A percentile compares a stretch with the other conserved stretches of the same genome.
phyloP scores from a whole-genome alignment of 2,797 vertebrate genomes.

The Hirundo rustica region DNA sequence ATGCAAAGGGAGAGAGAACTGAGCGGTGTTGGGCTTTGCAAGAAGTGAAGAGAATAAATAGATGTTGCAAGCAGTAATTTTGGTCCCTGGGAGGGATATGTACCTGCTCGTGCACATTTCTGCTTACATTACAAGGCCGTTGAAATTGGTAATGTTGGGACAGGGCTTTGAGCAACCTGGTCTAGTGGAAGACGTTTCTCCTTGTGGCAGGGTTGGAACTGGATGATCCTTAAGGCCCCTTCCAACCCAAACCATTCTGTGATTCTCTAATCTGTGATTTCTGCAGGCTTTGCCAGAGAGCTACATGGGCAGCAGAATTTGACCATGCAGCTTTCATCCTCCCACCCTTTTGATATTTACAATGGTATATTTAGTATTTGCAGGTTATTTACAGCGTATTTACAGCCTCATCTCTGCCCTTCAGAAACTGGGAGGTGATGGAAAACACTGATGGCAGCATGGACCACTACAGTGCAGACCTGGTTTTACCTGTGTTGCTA shows the following conservation, averaged over 20 bases:
- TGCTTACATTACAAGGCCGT: not conserved
- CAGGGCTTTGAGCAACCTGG: not conserved
- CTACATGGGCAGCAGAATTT: not conserved
- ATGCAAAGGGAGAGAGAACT: not conserved
- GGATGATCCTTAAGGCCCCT: not conserved
- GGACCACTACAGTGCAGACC: not conserved
- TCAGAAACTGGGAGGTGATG: not conserved
- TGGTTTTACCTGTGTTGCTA: rapidly evolving
- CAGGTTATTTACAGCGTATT: not conserved
- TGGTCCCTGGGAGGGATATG: not conserved
- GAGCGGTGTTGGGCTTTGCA: not conserved
- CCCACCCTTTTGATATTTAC: not conserved
- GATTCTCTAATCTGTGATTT: not conserved
- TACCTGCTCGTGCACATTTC: not conserved
- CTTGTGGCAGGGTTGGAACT: not conserved
- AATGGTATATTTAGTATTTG: not conserved
- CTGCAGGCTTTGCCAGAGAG: not conserved
- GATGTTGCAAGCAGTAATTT: not conserved
- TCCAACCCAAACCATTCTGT: not conserved
- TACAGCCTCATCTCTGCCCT: not conserved
- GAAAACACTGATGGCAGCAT: not conserved
- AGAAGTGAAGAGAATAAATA: not conserved
- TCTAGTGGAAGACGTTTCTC: not conserved
- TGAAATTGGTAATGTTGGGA: not conserved
- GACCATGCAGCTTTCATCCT: not conserved